Evolutionary conservation across 2,113 vertebrate genomes (phyloP).

Genomic region (Sarotherodon lohbergeri): DNA sequence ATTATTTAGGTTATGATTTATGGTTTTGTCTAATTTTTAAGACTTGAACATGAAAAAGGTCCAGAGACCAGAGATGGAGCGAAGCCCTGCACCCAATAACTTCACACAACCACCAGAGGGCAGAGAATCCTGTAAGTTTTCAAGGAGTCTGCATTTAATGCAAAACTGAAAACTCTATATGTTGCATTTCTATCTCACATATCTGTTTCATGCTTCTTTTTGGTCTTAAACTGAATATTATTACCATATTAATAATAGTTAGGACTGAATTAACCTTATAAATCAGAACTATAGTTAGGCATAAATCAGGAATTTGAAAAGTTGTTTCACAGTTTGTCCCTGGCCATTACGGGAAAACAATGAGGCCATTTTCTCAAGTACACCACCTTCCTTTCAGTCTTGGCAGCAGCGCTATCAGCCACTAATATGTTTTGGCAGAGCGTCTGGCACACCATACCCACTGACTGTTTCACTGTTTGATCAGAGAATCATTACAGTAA

Average conservation of each 20-base stretch:
- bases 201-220: not conserved
- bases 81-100: not conserved
- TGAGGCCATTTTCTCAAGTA: not conserved
- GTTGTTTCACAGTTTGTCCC: not conserved
- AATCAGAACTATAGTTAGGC: not conserved
- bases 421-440: not conserved
- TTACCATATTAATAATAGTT: not conserved
- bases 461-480: not conserved
- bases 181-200: not conserved
- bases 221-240: not conserved
- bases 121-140: slow-evolving; percentile 34
- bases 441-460: not conserved
- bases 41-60: slow-evolving; percentile 63
- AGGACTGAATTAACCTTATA: not conserved
- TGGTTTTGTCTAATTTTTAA: slow-evolving; percentile 7
- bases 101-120: slow-evolving; percentile 39
- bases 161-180: not conserved
- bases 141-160: not conserved
- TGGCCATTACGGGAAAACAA: not conserved
- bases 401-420: not conserved
- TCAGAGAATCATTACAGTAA: not conserved
- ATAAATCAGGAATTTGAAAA: not conserved
- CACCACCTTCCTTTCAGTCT: not conserved
- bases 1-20: not conserved
- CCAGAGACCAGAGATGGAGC: slow-evolving; percentile 21